A percentile compares a stretch with the other conserved stretches of the same genome.
Evolutionary conservation across 64 coral and sea anemone genomes (phyloP).

Genomic region (Porites lutea): DNA sequence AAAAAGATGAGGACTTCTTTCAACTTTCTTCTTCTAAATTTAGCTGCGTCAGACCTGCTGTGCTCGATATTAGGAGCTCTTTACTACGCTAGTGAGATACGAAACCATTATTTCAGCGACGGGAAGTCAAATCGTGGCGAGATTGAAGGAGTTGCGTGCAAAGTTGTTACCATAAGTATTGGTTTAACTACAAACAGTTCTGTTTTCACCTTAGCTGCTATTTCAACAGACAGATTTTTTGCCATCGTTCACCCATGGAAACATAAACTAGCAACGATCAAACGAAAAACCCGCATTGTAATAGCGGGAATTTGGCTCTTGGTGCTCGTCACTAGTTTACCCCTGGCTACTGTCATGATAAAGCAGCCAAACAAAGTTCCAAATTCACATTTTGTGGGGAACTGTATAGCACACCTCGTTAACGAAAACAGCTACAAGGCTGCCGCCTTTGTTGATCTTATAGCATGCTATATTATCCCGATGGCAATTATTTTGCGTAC

Average conservation of each 20-base stretch:
- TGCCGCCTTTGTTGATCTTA: conserved; percentile 31
- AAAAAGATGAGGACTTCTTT: conserved; percentile 39
- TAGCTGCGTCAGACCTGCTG: conserved; percentile 31
- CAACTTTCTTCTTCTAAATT: conserved; percentile 44
- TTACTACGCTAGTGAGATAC: neutral
- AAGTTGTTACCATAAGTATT: neutral
- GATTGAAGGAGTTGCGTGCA: conserved; percentile 2
- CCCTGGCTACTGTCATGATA: neutral
- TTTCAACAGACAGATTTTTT: conserved; percentile 37
- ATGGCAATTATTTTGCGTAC: conserved; percentile 61
- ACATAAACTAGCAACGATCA: neutral
- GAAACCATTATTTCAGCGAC: conserved; percentile 29
- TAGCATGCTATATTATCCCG: neutral
- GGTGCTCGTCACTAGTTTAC: neutral
- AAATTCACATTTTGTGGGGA: neutral
- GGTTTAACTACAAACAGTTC: conserved; percentile 13
- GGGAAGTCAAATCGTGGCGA: neutral
- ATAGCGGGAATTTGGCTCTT: conserved; percentile 2
- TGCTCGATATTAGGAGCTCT: neutral
- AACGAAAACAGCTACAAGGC: neutral
- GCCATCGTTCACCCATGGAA: conserved; percentile 34
- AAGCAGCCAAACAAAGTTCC: neutral
- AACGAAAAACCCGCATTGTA: neutral
- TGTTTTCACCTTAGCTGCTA: conserved; percentile 28
- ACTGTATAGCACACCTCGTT: neutral